Percentiles rank a stretch among this genome's conserved stretches.
Evolutionary conservation across 2,888 invertebrate genomes (phyloP).

Genomic region (Agrochola litura): DNA sequence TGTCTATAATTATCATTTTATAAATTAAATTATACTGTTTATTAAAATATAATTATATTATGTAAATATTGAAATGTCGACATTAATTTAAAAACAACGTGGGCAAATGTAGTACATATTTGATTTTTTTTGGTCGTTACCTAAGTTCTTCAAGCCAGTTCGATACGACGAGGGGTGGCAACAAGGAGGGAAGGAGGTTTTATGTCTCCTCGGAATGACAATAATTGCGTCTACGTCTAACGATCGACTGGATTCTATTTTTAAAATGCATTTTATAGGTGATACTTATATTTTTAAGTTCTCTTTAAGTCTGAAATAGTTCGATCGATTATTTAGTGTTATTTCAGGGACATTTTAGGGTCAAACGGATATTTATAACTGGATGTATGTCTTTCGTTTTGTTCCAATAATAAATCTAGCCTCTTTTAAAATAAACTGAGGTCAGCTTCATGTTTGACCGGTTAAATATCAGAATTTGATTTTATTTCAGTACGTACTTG

Average conservation of each 20-base stretch:
- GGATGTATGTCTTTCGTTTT: background rate
- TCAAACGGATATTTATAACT: background rate
- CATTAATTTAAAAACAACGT: background rate
- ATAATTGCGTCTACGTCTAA: conserved; percentile 62
- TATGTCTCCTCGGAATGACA: conserved; percentile 56
- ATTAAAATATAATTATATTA: too few relatives aligned
- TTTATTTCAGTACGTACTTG: background rate
- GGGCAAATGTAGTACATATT: too few relatives aligned
- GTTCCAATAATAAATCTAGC: conserved; percentile 1
- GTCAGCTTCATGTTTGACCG: background rate
- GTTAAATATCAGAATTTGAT: background rate
- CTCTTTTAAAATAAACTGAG: background rate
- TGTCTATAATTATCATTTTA: background rate
- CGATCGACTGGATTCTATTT: conserved; percentile 62
- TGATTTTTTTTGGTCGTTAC: too few relatives aligned
- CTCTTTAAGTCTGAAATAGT: background rate
- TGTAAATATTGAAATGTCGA: background rate
- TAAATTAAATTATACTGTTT: background rate
- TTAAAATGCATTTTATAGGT: conserved; percentile 39
- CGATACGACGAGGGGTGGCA: conserved; percentile 35
- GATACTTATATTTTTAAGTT: conserved; percentile 1
- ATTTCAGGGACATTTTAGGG: background rate
- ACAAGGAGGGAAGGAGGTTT: conserved; percentile 45
- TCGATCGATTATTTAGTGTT: background rate
- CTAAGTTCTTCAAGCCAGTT: conserved; percentile 2